Conservation (phyloP, 2,113 vertebrate species). For the Oplegnathus fasciatus region DNA sequence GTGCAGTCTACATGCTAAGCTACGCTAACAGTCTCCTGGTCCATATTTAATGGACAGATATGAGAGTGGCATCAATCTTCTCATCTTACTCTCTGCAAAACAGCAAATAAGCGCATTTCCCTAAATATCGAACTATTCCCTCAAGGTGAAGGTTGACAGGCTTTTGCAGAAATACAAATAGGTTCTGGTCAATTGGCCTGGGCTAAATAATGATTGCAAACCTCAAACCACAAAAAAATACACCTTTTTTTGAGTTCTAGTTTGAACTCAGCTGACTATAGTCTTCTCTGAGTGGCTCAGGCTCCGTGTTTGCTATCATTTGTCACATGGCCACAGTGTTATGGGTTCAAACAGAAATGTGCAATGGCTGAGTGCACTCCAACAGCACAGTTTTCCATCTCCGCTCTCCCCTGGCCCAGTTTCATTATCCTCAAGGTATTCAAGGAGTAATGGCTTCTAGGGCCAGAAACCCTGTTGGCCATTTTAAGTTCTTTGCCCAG, state of each 20-base stretch:
- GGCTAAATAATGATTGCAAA: slow-evolving; percentile 35
- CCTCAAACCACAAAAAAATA: not conserved
- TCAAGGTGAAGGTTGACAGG: slow-evolving; percentile 36
- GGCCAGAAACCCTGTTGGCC: slow-evolving; percentile 70
- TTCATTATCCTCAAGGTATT: slow-evolving; percentile 81
- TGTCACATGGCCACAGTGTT: slow-evolving; percentile 81
- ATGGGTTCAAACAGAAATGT: slow-evolving; percentile 82
- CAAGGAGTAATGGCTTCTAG: slow-evolving; percentile 75
- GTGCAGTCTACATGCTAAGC: too few species aligned
- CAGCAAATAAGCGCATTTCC: not conserved
- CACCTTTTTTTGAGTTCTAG: slow-evolving; percentile 25
- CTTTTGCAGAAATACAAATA: slow-evolving; percentile 55
- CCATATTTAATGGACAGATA: not conserved
- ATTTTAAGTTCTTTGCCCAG: slow-evolving; percentile 71
- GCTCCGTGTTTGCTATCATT: slow-evolving; percentile 77
- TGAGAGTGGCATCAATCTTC: not conserved
- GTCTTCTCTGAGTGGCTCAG: slow-evolving; percentile 64
- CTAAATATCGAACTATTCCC: not conserved
- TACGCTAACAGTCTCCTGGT: not conserved
- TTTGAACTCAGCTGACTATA: slow-evolving; percentile 56
- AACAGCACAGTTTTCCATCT: slow-evolving; percentile 75
- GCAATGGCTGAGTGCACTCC: slow-evolving; percentile 78
- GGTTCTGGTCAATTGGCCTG: slow-evolving; percentile 19
- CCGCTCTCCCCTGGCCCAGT: slow-evolving; percentile 68
- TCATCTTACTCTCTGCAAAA: not conserved